Evolutionary conservation across 2,888 invertebrate genomes (phyloP).

Genomic region (Metellina segmentata): DNA sequence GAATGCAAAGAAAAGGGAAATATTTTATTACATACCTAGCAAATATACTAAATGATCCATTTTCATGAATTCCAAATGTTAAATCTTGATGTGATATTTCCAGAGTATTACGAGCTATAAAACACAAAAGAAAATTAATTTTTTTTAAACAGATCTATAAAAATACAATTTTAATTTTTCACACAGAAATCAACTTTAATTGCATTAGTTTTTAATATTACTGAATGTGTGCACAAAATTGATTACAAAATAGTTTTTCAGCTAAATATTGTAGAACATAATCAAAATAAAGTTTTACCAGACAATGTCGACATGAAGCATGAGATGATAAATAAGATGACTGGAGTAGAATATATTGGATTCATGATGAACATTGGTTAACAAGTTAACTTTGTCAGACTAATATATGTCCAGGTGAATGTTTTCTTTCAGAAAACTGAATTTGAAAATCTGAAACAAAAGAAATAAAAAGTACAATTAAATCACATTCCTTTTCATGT

Average conservation of each 20-base stretch:
- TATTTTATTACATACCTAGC: conserved; percentile 43
- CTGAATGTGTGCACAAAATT: neutral
- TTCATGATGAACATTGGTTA: neutral
- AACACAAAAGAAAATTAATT: neutral
- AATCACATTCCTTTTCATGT: neutral
- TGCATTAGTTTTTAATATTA: too few species aligned
- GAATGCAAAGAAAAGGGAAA: neutral
- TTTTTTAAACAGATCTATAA: neutral
- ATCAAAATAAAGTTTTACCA: conserved; percentile 11
- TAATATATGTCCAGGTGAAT: neutral
- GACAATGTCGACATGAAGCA: conserved; percentile 19
- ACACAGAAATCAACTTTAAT: neutral
- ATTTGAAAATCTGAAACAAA: neutral
- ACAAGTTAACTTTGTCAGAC: too few species aligned
- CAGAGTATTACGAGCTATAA: conserved; percentile 31
- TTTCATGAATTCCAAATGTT: conserved; percentile 55
- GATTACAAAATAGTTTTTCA: neutral
- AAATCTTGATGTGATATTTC: conserved; percentile 51
- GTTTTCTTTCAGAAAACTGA: neutral
- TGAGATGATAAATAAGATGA: neutral
- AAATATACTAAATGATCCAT: conserved; percentile 47
- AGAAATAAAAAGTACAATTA: neutral
- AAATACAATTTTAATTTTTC: neutral
- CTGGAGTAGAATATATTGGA: neutral
- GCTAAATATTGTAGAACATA: neutral